Base-by-base conservation (phyloP, 2,888 invertebrate genomes). In the Orthosia gracilis region DNA sequence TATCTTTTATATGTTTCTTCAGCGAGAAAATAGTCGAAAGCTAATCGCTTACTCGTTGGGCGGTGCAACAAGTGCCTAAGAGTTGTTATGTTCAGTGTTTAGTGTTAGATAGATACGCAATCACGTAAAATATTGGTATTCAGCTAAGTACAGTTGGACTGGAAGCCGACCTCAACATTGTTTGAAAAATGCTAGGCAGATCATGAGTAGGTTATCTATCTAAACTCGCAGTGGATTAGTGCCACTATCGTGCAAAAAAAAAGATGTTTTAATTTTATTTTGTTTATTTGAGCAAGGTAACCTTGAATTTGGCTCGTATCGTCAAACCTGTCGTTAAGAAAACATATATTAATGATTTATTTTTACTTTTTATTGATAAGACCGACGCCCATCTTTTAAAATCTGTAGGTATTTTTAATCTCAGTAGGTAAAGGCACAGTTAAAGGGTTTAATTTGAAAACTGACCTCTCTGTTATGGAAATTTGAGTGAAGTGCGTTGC, bases 231-330 rank as follows among this genome's bases (percentile, higher is more conserved):
- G 50, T 74, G 18, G 50, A 50, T 21, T 12, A 57, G 2, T 52
- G 18, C 26, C 17, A 21, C 47, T 58, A 76, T 18, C 9, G 13
- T 18, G 17, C 21, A 18, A 18, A 54, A 59, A 65, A 57, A n/a
- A 49, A 49, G 5, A 18, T 50, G n/a, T 49, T 59, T 54, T 49
- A 49, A 31, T 78, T 52, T 40, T 40, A 40, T 78, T 17, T 62
- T n/a, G n/a, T n/a, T n/a, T n/a, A n/a, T n/a, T n/a, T n/a, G 57
- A 52, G 12, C 23, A 31, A 57, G 62, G 13, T 64, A 23, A 59
- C 64, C 58, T 78, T 76, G 76, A 78, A 54, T 61, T 21, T 4
- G 54, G 21, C 21, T 21, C 15, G 26, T 49, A 64, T 55, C 64
- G 54, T 17, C 13, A 64, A 21, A 64, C 68, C 15, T 23, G 47